Evolutionary conservation across 2,888 invertebrate species (phyloP).

Genomic region (Alsophila aescularia): DNA sequence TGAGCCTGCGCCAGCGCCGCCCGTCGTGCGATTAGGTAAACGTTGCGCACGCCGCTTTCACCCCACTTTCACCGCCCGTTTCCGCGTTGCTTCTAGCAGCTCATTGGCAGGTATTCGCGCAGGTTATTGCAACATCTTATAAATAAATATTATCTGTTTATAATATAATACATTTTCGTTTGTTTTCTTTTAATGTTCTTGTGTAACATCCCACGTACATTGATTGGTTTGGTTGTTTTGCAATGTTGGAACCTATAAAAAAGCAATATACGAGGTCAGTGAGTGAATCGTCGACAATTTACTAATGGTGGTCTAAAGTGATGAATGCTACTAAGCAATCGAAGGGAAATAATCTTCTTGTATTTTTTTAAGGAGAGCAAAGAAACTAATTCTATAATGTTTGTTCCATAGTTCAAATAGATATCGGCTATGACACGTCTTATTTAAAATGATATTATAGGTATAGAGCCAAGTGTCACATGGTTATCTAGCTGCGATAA

Average conservation of each 20-base stretch:
- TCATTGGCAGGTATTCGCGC: conserved; percentile 51
- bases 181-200: background rate
- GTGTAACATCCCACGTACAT: too few species aligned
- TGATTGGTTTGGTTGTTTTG: too few species aligned
- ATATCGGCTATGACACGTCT: conserved; percentile 1
- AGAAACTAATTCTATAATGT: too few species aligned
- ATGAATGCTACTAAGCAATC: too few species aligned
- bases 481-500: conserved; percentile 44
- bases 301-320: background rate
- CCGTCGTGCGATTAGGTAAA: conserved; percentile 74
- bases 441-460: conserved; percentile 39
- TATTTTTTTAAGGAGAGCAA: too few species aligned
- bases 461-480: conserved; percentile 40
- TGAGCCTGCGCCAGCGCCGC: conserved; percentile 50
- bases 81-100: conserved; percentile 67
- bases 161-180: background rate
- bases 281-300: background rate
- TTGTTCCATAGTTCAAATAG: too few species aligned
- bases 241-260: too few species aligned
- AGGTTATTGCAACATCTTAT: conserved; percentile 44
- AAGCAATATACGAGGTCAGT: too few species aligned
- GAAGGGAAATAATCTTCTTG: too few species aligned
- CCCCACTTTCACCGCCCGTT: conserved; percentile 79
- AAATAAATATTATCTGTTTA: conserved; percentile 13
- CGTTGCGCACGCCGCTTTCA: conserved; percentile 79